Evolutionary conservation across 2,113 vertebrate genomes (phyloP), one percentile per base, ranked within the genome.

Genomic region (Pelecanus crispus): DNA sequence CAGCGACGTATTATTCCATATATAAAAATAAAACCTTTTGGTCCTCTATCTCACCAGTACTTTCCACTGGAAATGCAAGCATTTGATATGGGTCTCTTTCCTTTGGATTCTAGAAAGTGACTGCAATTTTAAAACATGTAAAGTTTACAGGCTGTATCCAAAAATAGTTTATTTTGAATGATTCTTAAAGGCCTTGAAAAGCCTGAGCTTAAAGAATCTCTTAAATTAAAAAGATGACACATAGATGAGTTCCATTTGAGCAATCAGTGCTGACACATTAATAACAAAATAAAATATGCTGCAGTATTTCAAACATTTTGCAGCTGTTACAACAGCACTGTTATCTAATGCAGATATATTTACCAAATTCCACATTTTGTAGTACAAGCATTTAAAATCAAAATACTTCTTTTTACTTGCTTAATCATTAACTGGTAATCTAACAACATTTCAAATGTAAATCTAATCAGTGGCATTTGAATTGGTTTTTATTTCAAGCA

Each of bases 211-310:
- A 65, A 86, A 90, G 28, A 92, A 83, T 16, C 25, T 38, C 65
- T 67, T 84, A 58, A 84, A 89, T 92, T 80, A 92, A 89, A 88
- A 66, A 81, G 63, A 88, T 68, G 67, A 92, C 50, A 91, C 50
- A 40, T 9, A 87, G 61, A 93, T 62, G 38, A 94, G 77, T 81
- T 73, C 73, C 50, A 87, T 81, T 61, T 81, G 65, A 93, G 87
- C 72, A 74, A 71, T 45, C 81, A 87, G 14, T 49, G 68, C 63
- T 91, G 90, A 86, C n/a, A 70, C 26, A 78, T 74, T 89, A 92
- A 74, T 84, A 91, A 87, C 22, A 42, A 86, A 86, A 80, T 34
- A 80, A 92, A 80, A 86, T 58, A 83, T 3, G 19, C 59, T 49
- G 50, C 55, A 78, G 34, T 73, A 61, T 62, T 77, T 89, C 63